Evolutionary conservation across 1,140 invertebrate species (phyloP).

Genomic region (Laupala kohalensis): DNA sequence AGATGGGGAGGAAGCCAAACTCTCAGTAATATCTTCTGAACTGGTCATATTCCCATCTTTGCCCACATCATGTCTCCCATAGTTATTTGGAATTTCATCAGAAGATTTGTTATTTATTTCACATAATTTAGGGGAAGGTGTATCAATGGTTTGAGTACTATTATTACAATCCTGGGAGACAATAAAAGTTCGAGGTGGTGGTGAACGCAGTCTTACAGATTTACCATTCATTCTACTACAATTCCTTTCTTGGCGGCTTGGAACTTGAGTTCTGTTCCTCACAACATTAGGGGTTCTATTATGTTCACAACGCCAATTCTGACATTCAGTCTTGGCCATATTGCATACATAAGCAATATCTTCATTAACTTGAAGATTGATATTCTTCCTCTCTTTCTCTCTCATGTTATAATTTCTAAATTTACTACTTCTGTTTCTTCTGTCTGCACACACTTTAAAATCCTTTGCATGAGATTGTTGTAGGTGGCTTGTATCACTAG

Average conservation of each 20-base stretch:
- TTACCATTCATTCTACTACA: too few relatives aligned
- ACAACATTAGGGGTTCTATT: neutral
- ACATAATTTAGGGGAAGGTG: too few relatives aligned
- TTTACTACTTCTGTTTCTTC: neutral
- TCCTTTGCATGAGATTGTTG: neutral
- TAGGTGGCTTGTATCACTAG: neutral
- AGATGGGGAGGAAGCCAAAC: too few relatives aligned
- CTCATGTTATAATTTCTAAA: neutral
- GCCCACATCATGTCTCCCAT: too few relatives aligned
- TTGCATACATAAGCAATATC: neutral
- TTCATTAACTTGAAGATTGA: neutral
- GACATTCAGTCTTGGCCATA: neutral
- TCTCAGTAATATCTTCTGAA: too few relatives aligned
- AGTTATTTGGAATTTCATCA: too few relatives aligned
- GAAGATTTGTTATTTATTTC: too few relatives aligned
- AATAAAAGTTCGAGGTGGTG: neutral
- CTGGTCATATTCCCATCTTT: too few relatives aligned
- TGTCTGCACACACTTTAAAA: neutral
- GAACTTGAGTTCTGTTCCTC: neutral
- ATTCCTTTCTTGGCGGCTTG: neutral
- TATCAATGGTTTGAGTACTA: too few relatives aligned
- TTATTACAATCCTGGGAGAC: too few relatives aligned
- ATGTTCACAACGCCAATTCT: neutral
- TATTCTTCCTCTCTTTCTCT: neutral
- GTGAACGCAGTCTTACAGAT: neutral